Base-by-base conservation (phyloP, 1,140 invertebrate species). In the Mylabris phalerata region DNA sequence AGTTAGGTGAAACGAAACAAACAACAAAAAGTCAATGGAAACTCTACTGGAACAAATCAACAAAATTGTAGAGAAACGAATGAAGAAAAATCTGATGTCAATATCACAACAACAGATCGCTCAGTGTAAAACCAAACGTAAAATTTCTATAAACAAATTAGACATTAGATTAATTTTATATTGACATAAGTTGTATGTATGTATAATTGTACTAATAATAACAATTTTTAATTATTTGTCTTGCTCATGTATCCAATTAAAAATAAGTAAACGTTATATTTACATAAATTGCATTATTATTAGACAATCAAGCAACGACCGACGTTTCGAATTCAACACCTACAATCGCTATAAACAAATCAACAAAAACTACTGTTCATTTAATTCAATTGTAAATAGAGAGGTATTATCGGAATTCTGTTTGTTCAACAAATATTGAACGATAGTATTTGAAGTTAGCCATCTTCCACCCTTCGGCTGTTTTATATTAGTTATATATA, bases 221-320 rank as follows among this genome's bases (percentile, higher is more conserved):
- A 19, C 19, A 59, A 51, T 59, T 62, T 63, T 63, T 63, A 60
- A 52, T 59, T 60, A 60, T 57, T 65, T 62, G 52, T 65, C 63
- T 56, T 49, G 60, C 60, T 62, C 57, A 62, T 65, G 63, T 65
- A 65, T 59, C 48, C 55, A 58, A 49, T 56, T 42, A n/a, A 52
- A 62, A 65, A 62, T 46, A 57, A 65, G 62, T 65, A 65, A 65
- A 65, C 57, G 61, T 65, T 65, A 65, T 65, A 65, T 65, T 65
- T 65, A 65, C 54, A 59, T 65, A 65, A 55, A 41, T 54, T 52
- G 48, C 11, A 39, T 43, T 41, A 25, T 42, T 49, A 19, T 48
- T 49, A n/a, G 24, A 13, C 9, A 44, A 5, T 44, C 43, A 4
- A 13, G n/a, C 19, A 11, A 44, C 4, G 5, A 13, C 9, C n/a